A percentile compares a stretch with the other conserved stretches of the same genome.
phyloP scores from a whole-genome alignment of 1,140 invertebrate genomes.

The Drosophila biarmipes region DNA sequence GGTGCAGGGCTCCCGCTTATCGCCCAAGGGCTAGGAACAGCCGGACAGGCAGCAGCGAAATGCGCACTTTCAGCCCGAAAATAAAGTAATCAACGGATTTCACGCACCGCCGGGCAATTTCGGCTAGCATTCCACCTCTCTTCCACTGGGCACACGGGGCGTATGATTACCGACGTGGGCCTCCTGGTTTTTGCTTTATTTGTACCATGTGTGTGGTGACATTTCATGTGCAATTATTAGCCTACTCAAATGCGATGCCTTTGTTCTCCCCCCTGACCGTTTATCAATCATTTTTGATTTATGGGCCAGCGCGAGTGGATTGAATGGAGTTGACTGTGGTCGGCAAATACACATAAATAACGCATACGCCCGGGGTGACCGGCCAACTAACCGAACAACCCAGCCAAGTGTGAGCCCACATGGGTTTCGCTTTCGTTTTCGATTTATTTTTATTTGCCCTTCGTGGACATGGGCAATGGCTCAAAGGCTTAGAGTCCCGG shows the following conservation, averaged over 20 bases:
- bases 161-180: constrained; percentile 57
- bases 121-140: constrained; percentile 14
- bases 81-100: constrained; percentile 84
- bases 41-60: constrained; percentile 20
- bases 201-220: not conserved
- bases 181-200: not conserved
- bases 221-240: constrained; percentile 57
- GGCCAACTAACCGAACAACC: constrained; percentile 43
- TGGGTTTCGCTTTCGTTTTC: too few relatives aligned
- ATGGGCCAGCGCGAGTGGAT: constrained; percentile 45
- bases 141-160: constrained; percentile 38
- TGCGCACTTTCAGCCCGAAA: constrained; percentile 62
- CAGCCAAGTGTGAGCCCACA: constrained; percentile 28
- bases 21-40: constrained; percentile 40
- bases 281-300: constrained; percentile 83
- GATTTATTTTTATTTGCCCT: constrained; percentile 51
- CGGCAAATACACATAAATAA: constrained; percentile 49
- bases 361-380: constrained; percentile 39
- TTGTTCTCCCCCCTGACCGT: constrained; percentile 18
- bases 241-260: constrained; percentile 31
- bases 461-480: constrained; percentile 32
- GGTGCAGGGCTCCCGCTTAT: constrained; percentile 54
- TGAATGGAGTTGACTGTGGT: constrained; percentile 43
- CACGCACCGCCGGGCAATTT: constrained; percentile 68
- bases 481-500: constrained; percentile 61